phyloP scores from a whole-genome alignment of 2,888 invertebrate species.

The Heterodera filipjevi region DNA sequence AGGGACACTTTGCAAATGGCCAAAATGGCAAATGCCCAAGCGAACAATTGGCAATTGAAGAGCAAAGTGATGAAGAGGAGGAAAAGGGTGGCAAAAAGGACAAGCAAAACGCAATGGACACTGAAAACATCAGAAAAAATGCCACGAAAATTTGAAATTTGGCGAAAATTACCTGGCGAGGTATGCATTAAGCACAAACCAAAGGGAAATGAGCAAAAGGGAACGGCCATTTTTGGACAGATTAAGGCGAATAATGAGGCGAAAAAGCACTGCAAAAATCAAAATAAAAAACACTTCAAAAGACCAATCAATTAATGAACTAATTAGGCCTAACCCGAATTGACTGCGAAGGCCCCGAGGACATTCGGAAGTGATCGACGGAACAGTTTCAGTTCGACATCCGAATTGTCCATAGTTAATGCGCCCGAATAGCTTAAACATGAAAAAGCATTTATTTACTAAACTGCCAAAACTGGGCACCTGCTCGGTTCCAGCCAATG shows the following conservation, averaged over 20 bases:
- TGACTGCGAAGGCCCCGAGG: constrained; percentile 33
- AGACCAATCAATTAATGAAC: neutral
- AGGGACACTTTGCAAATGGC: constrained; percentile 48
- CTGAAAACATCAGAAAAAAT: constrained; percentile 40
- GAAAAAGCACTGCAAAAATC: neutral
- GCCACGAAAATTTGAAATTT: constrained; percentile 11
- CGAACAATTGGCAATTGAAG: constrained; percentile 37
- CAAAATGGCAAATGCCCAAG: constrained; percentile 53
- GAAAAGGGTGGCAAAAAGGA: constrained; percentile 38
- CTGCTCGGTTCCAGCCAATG: constrained; percentile 37
- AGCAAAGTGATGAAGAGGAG: constrained; percentile 36
- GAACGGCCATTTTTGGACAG: neutral
- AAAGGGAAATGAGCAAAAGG: neutral
- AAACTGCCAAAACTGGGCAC: constrained; percentile 26
- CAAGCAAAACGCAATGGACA: constrained; percentile 46
- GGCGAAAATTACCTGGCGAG: constrained; percentile 7
- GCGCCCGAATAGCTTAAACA: constrained; percentile 48
- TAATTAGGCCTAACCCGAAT: constrained; percentile 31
- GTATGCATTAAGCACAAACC: constrained; percentile 18
- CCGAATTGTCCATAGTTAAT: constrained; percentile 49
- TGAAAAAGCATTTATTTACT: neutral
- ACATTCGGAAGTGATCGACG: constrained; percentile 42
- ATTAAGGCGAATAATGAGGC: neutral
- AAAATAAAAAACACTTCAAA: neutral
- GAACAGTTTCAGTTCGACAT: constrained; percentile 57